A percentile compares a stretch with the other conserved stretches of the same genome.
phyloP scores from a whole-genome alignment of 2,113 vertebrate species.

The Cyanistes caeruleus region DNA sequence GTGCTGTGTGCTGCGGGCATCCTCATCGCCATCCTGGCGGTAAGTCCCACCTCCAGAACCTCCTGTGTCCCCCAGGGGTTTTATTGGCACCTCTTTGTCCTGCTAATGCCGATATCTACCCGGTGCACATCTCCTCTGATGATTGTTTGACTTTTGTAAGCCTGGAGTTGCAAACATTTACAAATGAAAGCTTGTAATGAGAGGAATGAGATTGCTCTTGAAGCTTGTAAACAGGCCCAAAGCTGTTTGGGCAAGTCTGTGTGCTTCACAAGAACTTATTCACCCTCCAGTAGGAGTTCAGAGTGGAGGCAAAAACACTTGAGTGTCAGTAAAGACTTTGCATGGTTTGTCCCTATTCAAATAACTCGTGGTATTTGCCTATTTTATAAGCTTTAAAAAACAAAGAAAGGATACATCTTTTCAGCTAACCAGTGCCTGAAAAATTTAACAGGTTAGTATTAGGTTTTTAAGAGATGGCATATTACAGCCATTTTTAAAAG shows the following conservation, averaged over 20 bases:
- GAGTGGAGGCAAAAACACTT: neutral
- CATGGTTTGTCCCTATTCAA: slow-evolving; percentile 35
- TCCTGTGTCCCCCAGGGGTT: neutral
- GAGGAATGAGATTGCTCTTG: neutral
- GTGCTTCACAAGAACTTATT: slow-evolving; percentile 1
- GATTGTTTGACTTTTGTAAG: neutral
- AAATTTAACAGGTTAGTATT: slow-evolving; percentile 47
- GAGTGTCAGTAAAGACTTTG: slow-evolving; percentile 31
- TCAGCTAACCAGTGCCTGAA: slow-evolving; percentile 21
- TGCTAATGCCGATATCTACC: neutral
- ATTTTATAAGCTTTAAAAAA: neutral
- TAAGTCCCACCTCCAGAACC: slow-evolving; percentile 74
- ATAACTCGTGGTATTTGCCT: slow-evolving; percentile 53
- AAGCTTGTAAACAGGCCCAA: slow-evolving; percentile 15
- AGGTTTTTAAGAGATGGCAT: slow-evolving; percentile 36
- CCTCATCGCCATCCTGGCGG: slow-evolving; percentile 93
- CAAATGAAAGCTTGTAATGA: slow-evolving; percentile 18
- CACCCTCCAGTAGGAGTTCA: neutral
- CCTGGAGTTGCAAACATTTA: neutral
- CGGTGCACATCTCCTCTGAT: neutral
- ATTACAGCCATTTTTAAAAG: neutral
- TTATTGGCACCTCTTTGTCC: neutral
- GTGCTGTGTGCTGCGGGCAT: slow-evolving; percentile 95
- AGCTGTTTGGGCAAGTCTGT: slow-evolving; percentile 49
- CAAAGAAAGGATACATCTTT: neutral